These are phyloP conservation scores for Parthenolecanium corni DNA, from an alignment of 2,888 invertebrate species.

Conservation along the genomic window DNA sequence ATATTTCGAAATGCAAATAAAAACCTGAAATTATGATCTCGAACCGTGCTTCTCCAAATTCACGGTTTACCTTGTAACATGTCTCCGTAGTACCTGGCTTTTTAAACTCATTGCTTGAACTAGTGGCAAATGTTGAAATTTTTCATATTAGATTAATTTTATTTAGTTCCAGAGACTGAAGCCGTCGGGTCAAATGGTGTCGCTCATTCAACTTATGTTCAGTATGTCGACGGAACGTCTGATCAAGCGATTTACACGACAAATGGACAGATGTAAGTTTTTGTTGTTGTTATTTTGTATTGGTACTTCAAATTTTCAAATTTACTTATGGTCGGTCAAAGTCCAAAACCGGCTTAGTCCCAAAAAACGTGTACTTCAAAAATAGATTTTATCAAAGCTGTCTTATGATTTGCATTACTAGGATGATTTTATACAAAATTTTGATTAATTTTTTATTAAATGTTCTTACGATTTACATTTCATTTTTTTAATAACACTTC, in stretches of 20 bases:
- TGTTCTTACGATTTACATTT: too few species aligned
- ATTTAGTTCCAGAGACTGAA: slow-evolving; percentile 42
- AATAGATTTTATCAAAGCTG: too few species aligned
- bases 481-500: too few species aligned
- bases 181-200: slow-evolving; percentile 45
- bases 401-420: too few species aligned
- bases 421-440: too few species aligned
- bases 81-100: neutral
- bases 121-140: neutral
- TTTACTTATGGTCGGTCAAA: too few species aligned
- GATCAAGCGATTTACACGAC: slow-evolving; percentile 48
- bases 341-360: too few species aligned
- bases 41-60: neutral
- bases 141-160: neutral
- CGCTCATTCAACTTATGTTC: slow-evolving; percentile 48
- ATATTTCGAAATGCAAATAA: neutral
- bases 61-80: neutral
- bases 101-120: neutral
- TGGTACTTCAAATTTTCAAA: too few species aligned
- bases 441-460: too few species aligned
- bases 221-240: slow-evolving; percentile 51
- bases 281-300: too few species aligned
- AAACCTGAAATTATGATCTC: neutral
- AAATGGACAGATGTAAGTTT: slow-evolving; percentile 52
- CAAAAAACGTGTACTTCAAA: too few species aligned